These are phyloP conservation scores for Passer montanus DNA, from an alignment of 2,113 vertebrate species.

Conservation along the genomic window DNA sequence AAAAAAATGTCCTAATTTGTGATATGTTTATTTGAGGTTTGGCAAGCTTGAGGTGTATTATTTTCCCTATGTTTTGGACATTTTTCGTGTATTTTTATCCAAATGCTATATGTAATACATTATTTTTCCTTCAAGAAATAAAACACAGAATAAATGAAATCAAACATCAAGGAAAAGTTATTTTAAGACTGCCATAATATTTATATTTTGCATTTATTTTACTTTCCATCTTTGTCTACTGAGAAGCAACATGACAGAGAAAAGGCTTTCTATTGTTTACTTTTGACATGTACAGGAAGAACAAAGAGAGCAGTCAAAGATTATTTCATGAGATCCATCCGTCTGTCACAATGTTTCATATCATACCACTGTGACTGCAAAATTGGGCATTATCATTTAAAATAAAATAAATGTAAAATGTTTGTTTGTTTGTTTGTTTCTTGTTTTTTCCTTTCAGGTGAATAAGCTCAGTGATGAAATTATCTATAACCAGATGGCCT, in stretches of 20 bases:
- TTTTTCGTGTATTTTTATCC: background rate
- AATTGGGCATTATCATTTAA: background rate
- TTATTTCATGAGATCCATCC: constrained; percentile 66
- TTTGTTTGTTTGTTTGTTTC: background rate
- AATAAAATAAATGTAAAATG: background rate
- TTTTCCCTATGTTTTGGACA: background rate
- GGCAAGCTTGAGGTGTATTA: background rate
- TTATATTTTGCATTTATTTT: constrained; percentile 36
- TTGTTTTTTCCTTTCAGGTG: background rate
- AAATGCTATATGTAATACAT: background rate
- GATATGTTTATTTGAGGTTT: background rate
- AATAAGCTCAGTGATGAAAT: background rate
- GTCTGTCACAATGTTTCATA: constrained; percentile 62
- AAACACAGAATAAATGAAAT: background rate
- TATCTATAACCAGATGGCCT: background rate
- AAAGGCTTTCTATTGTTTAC: constrained; percentile 71
- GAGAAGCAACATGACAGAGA: constrained; percentile 41
- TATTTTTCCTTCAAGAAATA: background rate
- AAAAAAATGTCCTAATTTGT: background rate
- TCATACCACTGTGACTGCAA: constrained; percentile 26
- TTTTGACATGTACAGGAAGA: constrained; percentile 44
- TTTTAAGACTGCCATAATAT: background rate
- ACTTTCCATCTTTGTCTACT: constrained; percentile 20
- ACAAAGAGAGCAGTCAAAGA: constrained; percentile 63
- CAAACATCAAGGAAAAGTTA: background rate